Conservation (phyloP, 2,888 invertebrate genomes). For the Caenorhabditis sp. region DNA sequence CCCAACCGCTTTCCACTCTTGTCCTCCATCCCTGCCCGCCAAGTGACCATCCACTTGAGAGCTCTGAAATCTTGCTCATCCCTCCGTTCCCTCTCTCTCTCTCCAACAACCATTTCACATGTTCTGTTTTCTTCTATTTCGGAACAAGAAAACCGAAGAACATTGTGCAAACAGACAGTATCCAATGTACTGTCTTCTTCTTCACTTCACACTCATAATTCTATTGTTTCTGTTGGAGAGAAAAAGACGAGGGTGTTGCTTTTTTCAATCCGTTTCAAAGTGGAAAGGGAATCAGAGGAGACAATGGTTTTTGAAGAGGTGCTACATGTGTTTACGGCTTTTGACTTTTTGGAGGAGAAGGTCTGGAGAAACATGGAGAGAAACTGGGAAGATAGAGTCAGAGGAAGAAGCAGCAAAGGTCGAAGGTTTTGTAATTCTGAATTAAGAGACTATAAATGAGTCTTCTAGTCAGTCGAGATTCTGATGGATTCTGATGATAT, state of each 20-base stretch:
- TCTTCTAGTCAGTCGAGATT: too few species aligned
- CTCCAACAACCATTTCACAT: slow-evolving; percentile 10
- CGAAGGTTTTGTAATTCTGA: too few species aligned
- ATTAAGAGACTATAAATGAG: too few species aligned
- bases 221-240: slow-evolving; percentile 47
- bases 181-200: slow-evolving; percentile 5
- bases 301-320: slow-evolving; percentile 32
- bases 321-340: not conserved
- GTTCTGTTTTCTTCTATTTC: slow-evolving; percentile 36
- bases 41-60: slow-evolving; percentile 45
- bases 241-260: not conserved
- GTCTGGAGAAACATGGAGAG: not conserved
- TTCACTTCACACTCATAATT: slow-evolving; percentile 54
- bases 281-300: slow-evolving; percentile 1
- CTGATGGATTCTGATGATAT: too few species aligned
- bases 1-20: not conserved
- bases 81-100: not conserved
- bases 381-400: not conserved
- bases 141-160: slow-evolving; percentile 47
- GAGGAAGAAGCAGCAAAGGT: not conserved
- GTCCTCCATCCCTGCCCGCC: not conserved
- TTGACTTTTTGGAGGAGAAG: not conserved
- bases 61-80: slow-evolving; percentile 46
- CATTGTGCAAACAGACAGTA: slow-evolving; percentile 39
- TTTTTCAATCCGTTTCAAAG: slow-evolving; percentile 27